phyloP scores from a whole-genome alignment of 2,888 invertebrate species.

The Philonicus albiceps region DNA sequence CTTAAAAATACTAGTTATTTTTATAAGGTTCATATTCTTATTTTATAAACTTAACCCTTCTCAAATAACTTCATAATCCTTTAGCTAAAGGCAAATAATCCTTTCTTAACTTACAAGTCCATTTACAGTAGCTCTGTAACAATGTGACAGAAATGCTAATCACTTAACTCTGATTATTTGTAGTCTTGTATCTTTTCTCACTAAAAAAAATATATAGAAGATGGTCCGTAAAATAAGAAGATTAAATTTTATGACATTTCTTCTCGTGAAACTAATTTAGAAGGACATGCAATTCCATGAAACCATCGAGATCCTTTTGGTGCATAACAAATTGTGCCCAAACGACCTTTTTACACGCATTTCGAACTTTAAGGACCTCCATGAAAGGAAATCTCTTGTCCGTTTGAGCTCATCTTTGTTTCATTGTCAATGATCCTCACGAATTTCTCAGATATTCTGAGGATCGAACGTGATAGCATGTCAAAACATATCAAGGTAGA shows the following conservation, averaged over 20 bases:
- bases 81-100: not conserved
- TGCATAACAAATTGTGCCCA: not conserved
- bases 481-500: not conserved
- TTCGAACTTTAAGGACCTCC: not conserved
- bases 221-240: not conserved
- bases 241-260: not conserved
- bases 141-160: not conserved
- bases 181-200: not conserved
- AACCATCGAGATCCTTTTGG: not conserved
- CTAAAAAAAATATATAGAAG: not conserved
- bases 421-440: not conserved
- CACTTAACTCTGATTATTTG: not conserved
- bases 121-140: not conserved
- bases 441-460: not conserved
- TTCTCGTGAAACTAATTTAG: not conserved
- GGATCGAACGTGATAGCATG: not conserved
- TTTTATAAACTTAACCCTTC: not conserved
- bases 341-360: not conserved
- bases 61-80: not conserved
- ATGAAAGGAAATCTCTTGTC: not conserved
- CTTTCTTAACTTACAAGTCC: not conserved
- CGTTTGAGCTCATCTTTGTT: not conserved
- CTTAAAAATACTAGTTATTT: not conserved
- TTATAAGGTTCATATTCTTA: not conserved
- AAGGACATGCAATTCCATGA: not conserved